Evolutionary conservation across 2,113 vertebrate species (phyloP).

Genomic region (Clupea harengus): DNA sequence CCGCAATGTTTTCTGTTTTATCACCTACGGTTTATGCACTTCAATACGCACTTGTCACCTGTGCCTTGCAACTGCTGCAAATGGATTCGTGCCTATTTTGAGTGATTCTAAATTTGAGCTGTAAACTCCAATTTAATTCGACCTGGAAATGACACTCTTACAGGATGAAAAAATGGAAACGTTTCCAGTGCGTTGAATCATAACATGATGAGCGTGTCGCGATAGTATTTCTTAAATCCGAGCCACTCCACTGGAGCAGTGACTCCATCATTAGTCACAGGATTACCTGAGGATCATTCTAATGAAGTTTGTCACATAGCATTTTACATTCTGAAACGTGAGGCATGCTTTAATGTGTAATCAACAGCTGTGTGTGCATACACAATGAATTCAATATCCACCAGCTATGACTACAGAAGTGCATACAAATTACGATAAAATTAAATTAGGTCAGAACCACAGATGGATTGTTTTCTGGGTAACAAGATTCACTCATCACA

Average conservation of each 20-base stretch:
- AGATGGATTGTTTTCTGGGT: not conserved
- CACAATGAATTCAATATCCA: conserved; percentile 31
- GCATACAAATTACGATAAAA: not conserved
- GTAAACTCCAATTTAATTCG: not conserved
- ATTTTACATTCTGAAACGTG: conserved; percentile 35
- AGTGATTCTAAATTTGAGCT: not conserved
- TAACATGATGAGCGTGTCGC: not conserved
- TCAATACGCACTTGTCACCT: not conserved
- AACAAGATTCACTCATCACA: not conserved
- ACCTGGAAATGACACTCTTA: not conserved
- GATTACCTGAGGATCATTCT: not conserved
- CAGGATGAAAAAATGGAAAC: not conserved
- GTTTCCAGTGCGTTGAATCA: not conserved
- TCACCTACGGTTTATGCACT: not conserved
- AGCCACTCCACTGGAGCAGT: not conserved
- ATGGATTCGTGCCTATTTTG: not conserved
- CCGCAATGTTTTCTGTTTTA: not conserved
- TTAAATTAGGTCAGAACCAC: not conserved
- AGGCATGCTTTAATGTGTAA: conserved; percentile 40
- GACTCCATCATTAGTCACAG: not conserved
- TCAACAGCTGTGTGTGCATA: conserved; percentile 47
- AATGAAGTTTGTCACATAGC: conserved; percentile 40
- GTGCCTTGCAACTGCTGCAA: not conserved
- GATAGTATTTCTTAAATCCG: not conserved
- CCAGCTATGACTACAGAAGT: not conserved